Evolutionary conservation across 1,140 invertebrate genomes (phyloP), one percentile per base, ranked within the genome.

Genomic region (Temnothorax nylanderi): DNA sequence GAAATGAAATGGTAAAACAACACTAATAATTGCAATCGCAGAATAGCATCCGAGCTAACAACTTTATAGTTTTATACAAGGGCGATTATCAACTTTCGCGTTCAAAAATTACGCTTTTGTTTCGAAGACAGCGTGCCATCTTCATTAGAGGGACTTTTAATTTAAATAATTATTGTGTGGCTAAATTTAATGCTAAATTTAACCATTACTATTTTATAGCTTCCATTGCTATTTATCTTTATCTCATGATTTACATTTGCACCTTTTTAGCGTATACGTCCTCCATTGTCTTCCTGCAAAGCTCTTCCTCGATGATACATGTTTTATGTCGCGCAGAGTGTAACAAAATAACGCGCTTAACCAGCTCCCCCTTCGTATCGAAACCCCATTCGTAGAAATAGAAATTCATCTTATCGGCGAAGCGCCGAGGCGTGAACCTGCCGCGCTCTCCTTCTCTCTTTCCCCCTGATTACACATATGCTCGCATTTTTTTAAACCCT

Each of bases 11-110:
- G n/a, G 44, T 34, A 69, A 87, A 26, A 56, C 71, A 26, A 37
- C 65, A 37, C 44, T 82, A 80, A 89, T 90, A 89, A 82, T 75
- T 81, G 76, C 37, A 78, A 56, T 69, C 16, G 76, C 86, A 44
- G 34, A 60, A 41, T 54, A 56, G 21, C 34, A 51, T 51, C 32
- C 64, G 62, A 49, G 13, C 37, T 34, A n/a, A 26, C 56, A 62
- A 80, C 41, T n/a, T 26, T 16, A 49, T 26, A 26, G 26, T 26
- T 44, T 82, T 71, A 58, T 86, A 21, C 21, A 51, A 85, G 32
- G 18, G 41, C 37, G 41, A 69, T 75, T 37, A 51, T 74, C 60
- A 37, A 44, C 18, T 47, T 51, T 89, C 21, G 34, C 21, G 13
- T 67, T 49, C 6, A n/a, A 64, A 47, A 65, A 51, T 49, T 34